Percentiles rank a stretch among this genome's conserved stretches.
Conservation (phyloP, 2,797 vertebrate species). For the Pipistrellus pipistrellus region DNA sequence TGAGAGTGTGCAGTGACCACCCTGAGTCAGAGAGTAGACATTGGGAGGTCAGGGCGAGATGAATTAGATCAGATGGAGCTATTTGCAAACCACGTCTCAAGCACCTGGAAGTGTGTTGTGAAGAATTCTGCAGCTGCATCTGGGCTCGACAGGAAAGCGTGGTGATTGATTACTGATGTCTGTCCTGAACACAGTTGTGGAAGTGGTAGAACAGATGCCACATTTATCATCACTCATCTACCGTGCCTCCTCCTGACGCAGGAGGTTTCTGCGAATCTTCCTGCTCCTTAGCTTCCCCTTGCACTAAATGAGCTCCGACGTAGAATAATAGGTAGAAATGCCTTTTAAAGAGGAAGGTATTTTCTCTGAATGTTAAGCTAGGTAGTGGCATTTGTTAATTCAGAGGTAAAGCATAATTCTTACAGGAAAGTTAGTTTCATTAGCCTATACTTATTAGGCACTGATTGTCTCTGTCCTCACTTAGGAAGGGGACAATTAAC, state of each 20-base stretch:
- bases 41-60: background rate
- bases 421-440: background rate
- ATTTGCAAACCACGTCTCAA: background rate
- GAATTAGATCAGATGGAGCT: rapidly evolving
- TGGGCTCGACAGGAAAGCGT: background rate
- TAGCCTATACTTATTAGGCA: background rate
- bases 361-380: background rate
- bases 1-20: background rate
- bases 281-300: background rate
- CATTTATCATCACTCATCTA: rapidly evolving
- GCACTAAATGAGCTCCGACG: background rate
- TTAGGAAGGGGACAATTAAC: background rate
- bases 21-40: background rate
- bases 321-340: background rate
- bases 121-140: background rate
- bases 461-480: background rate
- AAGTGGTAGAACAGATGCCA: rapidly evolving
- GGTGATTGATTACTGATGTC: background rate
- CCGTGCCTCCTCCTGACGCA: background rate
- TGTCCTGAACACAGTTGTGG: background rate
- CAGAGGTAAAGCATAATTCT: slow-evolving; percentile 13
- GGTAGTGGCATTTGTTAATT: background rate
- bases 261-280: background rate
- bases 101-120: background rate
- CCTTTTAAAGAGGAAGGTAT: background rate